Evolutionary conservation across 1,140 invertebrate species (phyloP), one percentile per base, ranked within the genome.

Genomic region (Acarapis woodi): DNA sequence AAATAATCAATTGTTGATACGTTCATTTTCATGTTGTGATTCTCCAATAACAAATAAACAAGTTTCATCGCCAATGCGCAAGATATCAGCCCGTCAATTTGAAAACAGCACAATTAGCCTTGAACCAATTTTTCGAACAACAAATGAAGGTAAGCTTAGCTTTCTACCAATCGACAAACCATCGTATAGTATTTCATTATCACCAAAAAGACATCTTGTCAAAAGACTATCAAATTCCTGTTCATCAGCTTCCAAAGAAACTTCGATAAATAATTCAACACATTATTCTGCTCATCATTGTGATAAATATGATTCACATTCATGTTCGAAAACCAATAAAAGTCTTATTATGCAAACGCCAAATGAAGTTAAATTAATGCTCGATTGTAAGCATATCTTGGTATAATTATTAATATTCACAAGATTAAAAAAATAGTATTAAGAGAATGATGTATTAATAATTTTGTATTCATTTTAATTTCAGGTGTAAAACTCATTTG

Each of bases 401-500:
- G n/a, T n/a, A n/a, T n/a, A n/a, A n/a, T n/a, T n/a, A n/a, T n/a
- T n/a, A n/a, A n/a, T n/a, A n/a, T n/a, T n/a, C n/a, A n/a, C n/a
- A n/a, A n/a, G n/a, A n/a, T n/a, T n/a, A n/a, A n/a, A n/a, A n/a
- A n/a, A n/a, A n/a, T n/a, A n/a, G n/a, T n/a, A n/a, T n/a, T n/a
- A n/a, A n/a, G n/a, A n/a, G n/a, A n/a, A n/a, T n/a, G n/a, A n/a
- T n/a, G n/a, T n/a, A n/a, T n/a, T n/a, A n/a, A n/a, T n/a, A n/a
- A n/a, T n/a, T n/a, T n/a, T n/a, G n/a, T n/a, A n/a, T n/a, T n/a
- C n/a, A n/a, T n/a, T n/a, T n/a, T n/a, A n/a, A n/a, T n/a, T n/a
- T n/a, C n/a, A n/a, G n/a, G 90, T 62, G 82, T 85, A 49, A 87
- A 88, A 58, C 82, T 88, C 53, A 88, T 90, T 48, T 90, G 79